Evolutionary conservation across 2,888 invertebrate species (phyloP), one percentile per base, ranked within the genome.

Genomic region (Hylaea fasciaria): DNA sequence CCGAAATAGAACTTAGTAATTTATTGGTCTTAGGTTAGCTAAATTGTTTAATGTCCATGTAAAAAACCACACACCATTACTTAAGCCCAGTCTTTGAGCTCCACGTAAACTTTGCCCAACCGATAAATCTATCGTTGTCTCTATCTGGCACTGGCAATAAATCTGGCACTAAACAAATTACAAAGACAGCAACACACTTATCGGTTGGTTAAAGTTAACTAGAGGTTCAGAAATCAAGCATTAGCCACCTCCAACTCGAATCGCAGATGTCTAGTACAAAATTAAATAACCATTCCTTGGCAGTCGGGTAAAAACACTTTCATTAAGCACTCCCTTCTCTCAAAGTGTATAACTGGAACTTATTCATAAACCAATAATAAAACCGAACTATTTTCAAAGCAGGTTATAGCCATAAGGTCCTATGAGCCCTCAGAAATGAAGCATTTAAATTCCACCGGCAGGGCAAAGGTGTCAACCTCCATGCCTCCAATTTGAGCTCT

Each of bases 401-500:
- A 17, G 49, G 11, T 37, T 32, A 49, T 56, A 45, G 29, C 44
- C 41, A 60, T 41, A 58, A 37, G 50, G 9, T 32, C 49, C 16
- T 62, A 49, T 50, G 44, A 51, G 46, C 39, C 55, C 58, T 66
- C 69, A 60, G 59, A 78, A 84, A 81, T 80, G 74, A 78, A 78
- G 78, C 77, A 83, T 87, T 78, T 81, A 85, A 82, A 87, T 87
- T 87, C 84, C 64, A 64, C 57, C 62, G 64, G 68, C 76, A 69
- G 71, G 73, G 69, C 40, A 74, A 85, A 69, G 86, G 87, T 86
- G 89, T 86, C 87, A 86, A 85, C 82, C 86, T 82, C 78, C 82
- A 81, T 84, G 85, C 87, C 87, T 88, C 80, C 86, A 88, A 87
- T 89, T 89, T 87, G 86, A 86, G 83, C 84, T 83, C 83, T 82